Evolutionary conservation across 1,140 invertebrate genomes (phyloP).

Genomic region (Cyclina sinensis): DNA sequence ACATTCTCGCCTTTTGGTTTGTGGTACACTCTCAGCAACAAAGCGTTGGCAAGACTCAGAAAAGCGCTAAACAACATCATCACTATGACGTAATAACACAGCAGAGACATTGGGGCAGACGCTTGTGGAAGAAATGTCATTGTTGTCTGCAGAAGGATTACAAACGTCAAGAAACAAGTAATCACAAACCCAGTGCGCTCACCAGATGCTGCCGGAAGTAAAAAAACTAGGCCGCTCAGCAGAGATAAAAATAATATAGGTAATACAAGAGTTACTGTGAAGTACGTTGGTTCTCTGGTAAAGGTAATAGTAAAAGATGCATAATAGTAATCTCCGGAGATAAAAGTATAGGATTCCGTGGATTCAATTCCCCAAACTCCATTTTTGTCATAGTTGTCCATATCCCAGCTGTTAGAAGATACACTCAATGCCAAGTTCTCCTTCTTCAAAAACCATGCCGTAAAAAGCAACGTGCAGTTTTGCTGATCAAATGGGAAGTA

Average conservation of each 20-base stretch:
- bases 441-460: slow-evolving; percentile 15
- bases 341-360: background rate
- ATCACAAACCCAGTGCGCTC: slow-evolving; percentile 60
- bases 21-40: slow-evolving; percentile 42
- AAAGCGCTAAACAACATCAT: slow-evolving; percentile 58
- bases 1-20: slow-evolving; percentile 8
- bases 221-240: slow-evolving; percentile 54
- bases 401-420: background rate
- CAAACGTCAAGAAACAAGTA: slow-evolving; percentile 60
- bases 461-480: slow-evolving; percentile 29
- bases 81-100: slow-evolving; percentile 65
- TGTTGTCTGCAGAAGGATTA: slow-evolving; percentile 59
- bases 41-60: slow-evolving; percentile 7
- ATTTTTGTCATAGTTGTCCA: slow-evolving; percentile 23
- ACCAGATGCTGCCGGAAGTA: slow-evolving; percentile 58
- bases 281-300: slow-evolving; percentile 45
- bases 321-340: slow-evolving; percentile 30
- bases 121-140: slow-evolving; percentile 60
- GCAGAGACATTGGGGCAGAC: slow-evolving; percentile 59
- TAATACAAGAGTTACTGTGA: slow-evolving; percentile 48
- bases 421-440: background rate
- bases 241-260: slow-evolving; percentile 45
- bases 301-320: slow-evolving; percentile 52
- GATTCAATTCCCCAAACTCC: slow-evolving; percentile 49
- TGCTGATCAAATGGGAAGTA: slow-evolving; percentile 62